Evolutionary conservation across 2,113 vertebrate genomes (phyloP).

Genomic region (Coptodon bakossiorum): DNA sequence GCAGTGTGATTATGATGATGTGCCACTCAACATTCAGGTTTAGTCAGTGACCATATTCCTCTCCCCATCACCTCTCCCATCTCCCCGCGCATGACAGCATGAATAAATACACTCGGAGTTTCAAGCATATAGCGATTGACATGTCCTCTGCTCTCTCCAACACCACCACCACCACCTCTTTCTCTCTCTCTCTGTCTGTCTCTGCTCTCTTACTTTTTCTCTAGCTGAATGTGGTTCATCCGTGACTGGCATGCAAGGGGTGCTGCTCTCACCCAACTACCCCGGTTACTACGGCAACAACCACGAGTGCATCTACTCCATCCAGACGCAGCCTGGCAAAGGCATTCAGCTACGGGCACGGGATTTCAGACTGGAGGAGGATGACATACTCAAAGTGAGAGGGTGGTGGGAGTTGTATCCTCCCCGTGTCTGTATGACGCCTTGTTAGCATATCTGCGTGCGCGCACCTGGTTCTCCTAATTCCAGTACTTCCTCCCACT

Average conservation of each 20-base stretch:
- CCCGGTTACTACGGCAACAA: slow-evolving; percentile 92
- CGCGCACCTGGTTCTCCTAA: neutral
- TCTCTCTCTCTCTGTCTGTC: neutral
- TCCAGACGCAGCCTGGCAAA: slow-evolving; percentile 95
- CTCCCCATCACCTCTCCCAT: slow-evolving; percentile 3
- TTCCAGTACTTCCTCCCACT: neutral
- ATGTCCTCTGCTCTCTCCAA: slow-evolving; percentile 56
- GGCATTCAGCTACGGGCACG: slow-evolving; percentile 91
- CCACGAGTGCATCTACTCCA: slow-evolving; percentile 98
- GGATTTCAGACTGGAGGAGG: slow-evolving; percentile 85
- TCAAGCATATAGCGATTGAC: slow-evolving; percentile 66
- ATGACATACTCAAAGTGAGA: slow-evolving; percentile 89
- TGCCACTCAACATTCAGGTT: slow-evolving; percentile 31
- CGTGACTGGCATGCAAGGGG: slow-evolving; percentile 92
- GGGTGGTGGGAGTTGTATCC: neutral
- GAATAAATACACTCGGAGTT: slow-evolving; percentile 34
- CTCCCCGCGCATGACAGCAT: slow-evolving; percentile 31
- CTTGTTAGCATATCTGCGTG: neutral
- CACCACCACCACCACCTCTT: neutral
- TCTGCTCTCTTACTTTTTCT: slow-evolving; percentile 29
- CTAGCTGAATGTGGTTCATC: slow-evolving; percentile 96
- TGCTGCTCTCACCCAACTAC: slow-evolving; percentile 95
- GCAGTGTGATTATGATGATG: slow-evolving; percentile 43
- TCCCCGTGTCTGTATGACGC: neutral
- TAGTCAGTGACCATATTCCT: neutral